Evolutionary conservation across 2,113 vertebrate species (phyloP).

Genomic region (Nycticryphes semicollaris): DNA sequence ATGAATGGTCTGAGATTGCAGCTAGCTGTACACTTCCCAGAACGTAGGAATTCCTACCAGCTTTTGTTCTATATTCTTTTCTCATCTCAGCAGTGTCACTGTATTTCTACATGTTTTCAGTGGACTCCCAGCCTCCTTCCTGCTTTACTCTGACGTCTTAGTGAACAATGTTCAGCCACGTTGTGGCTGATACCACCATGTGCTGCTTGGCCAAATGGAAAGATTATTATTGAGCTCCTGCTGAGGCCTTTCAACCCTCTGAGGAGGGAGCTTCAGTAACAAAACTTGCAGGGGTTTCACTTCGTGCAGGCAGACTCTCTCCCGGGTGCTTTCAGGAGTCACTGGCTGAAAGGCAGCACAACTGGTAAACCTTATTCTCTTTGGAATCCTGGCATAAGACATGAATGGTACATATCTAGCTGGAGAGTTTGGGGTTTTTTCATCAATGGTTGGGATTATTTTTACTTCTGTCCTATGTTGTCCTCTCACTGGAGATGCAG

Average conservation of each 20-base stretch:
- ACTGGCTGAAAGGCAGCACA: background rate
- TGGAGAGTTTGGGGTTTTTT: background rate
- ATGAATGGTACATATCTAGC: background rate
- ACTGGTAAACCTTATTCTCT: background rate
- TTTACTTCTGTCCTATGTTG: background rate
- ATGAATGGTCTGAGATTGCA: background rate
- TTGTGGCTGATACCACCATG: too few relatives aligned
- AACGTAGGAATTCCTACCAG: background rate
- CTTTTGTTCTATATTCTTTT: background rate
- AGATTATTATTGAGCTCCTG: background rate
- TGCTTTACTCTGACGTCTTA: background rate
- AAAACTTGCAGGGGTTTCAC: background rate
- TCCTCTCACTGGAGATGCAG: background rate
- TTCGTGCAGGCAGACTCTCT: background rate
- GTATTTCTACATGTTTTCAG: background rate
- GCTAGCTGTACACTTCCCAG: background rate
- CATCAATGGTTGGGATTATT: background rate
- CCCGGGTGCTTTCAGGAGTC: background rate
- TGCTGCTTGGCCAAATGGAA: background rate
- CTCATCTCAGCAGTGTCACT: background rate
- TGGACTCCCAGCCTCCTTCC: background rate
- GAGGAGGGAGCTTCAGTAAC: background rate
- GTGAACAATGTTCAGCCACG: background rate
- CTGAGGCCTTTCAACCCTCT: background rate
- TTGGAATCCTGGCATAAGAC: background rate